These are phyloP conservation scores for Drosophila albomicans DNA, from an alignment of 1,140 invertebrate species.

Conservation along the genomic window DNA sequence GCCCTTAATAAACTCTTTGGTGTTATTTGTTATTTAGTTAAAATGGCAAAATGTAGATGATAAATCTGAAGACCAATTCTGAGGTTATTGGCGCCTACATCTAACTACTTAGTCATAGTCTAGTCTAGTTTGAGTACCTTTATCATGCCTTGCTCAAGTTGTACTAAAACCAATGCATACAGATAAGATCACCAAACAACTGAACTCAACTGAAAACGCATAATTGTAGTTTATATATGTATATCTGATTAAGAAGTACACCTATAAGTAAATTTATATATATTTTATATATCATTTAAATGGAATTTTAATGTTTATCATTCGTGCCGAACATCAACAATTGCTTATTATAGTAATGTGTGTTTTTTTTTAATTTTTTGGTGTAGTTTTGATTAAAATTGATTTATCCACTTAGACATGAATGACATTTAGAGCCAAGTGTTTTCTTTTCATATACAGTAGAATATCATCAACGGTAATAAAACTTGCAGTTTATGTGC, in stretches of 20 bases:
- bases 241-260: conserved; percentile 45
- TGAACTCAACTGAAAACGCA: conserved; percentile 21
- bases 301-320: conserved; percentile 60
- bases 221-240: conserved; percentile 12
- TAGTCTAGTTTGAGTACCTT: conserved; percentile 55
- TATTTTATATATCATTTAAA: conserved; percentile 23
- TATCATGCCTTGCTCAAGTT: conserved; percentile 66
- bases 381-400: conserved; percentile 65
- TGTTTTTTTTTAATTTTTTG: too few relatives aligned
- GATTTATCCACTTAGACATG: conserved; percentile 38
- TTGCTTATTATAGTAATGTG: conserved; percentile 58
- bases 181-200: conserved; percentile 34
- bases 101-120: conserved; percentile 55
- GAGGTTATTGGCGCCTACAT: conserved; percentile 71
- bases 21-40: not conserved
- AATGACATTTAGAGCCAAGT: conserved; percentile 40
- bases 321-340: conserved; percentile 79
- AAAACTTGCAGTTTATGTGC: conserved; percentile 69
- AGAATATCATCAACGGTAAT: conserved; percentile 84
- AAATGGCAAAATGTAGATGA: not conserved
- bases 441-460: conserved; percentile 49
- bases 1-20: conserved; percentile 6
- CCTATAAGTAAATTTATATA: conserved; percentile 14
- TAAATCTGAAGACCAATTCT: conserved; percentile 72
- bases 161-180: conserved; percentile 45